phyloP scores from a whole-genome alignment of 1,140 invertebrate genomes.

The Nilaparvata lugens region DNA sequence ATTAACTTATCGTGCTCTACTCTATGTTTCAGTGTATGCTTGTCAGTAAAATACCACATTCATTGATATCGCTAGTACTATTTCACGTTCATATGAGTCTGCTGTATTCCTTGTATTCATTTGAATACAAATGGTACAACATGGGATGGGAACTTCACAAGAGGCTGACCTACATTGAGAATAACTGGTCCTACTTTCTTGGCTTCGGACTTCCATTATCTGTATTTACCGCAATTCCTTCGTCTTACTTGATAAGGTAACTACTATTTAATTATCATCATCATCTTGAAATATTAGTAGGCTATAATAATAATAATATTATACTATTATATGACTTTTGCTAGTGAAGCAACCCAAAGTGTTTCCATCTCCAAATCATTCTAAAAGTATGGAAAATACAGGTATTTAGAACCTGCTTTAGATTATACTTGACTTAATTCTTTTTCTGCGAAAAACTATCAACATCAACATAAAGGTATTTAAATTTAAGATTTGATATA shows the following conservation, averaged over 20 bases:
- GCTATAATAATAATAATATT: no score
- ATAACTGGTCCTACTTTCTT: slow-evolving; percentile 92
- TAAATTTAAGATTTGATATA: no score
- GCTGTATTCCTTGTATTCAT: slow-evolving; percentile 89
- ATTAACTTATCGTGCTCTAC: neutral
- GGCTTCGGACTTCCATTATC: slow-evolving; percentile 88
- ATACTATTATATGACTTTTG: no score
- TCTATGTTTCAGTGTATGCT: slow-evolving; percentile 53
- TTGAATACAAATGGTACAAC: slow-evolving; percentile 97
- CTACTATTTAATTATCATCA: slow-evolving; percentile 6
- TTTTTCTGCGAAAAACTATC: no score
- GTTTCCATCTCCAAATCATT: no score
- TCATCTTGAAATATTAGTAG: no score
- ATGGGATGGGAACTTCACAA: slow-evolving; percentile 91
- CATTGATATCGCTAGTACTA: slow-evolving; percentile 58
- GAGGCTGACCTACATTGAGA: slow-evolving; percentile 80
- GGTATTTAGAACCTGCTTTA: no score
- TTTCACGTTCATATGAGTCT: slow-evolving; percentile 78
- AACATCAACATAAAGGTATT: no score
- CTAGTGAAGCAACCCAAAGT: no score
- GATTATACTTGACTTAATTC: no score
- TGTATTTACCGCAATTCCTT: slow-evolving; percentile 67
- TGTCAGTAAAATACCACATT: slow-evolving; percentile 67
- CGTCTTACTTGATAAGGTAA: slow-evolving; percentile 69
- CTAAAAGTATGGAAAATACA: no score